Evolutionary conservation across 1,140 invertebrate species (phyloP).

Genomic region (Scaptomyza hsui): DNA sequence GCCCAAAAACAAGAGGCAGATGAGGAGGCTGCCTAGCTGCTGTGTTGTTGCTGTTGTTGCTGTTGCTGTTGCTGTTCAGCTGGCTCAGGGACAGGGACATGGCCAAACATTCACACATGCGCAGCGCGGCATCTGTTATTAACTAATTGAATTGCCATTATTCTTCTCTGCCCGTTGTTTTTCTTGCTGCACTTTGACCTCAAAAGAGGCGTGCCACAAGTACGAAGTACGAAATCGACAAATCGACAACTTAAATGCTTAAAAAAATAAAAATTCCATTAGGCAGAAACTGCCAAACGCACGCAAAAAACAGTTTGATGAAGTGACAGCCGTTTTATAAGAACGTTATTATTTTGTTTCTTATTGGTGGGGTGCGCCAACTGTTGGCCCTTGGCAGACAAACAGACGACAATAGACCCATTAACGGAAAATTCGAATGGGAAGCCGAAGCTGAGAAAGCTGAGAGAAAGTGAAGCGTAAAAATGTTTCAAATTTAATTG

Average conservation of each 20-base stretch:
- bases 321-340: constrained; percentile 27
- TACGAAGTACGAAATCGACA: constrained; percentile 29
- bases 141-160: constrained; percentile 77
- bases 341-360: constrained; percentile 24
- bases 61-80: constrained; percentile 1
- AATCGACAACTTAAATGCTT: constrained; percentile 56
- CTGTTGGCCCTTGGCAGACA: constrained; percentile 54
- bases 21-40: constrained; percentile 15
- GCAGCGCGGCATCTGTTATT: constrained; percentile 54
- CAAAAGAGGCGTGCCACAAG: constrained; percentile 41
- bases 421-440: constrained; percentile 35
- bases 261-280: constrained; percentile 72
- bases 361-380: constrained; percentile 48
- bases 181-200: constrained; percentile 69
- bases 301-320: constrained; percentile 68
- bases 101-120: constrained; percentile 58
- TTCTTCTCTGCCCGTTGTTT: constrained; percentile 42
- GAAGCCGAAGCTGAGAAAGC: constrained; percentile 1
- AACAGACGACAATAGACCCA: constrained; percentile 70
- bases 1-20: constrained; percentile 26
- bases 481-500: constrained; percentile 71
- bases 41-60: no score
- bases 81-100: constrained; percentile 65
- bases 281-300: constrained; percentile 70
- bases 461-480: constrained; percentile 38